Evolutionary conservation across 2,888 invertebrate genomes (phyloP).

Genomic region (Mesopsocus fuscifrons): DNA sequence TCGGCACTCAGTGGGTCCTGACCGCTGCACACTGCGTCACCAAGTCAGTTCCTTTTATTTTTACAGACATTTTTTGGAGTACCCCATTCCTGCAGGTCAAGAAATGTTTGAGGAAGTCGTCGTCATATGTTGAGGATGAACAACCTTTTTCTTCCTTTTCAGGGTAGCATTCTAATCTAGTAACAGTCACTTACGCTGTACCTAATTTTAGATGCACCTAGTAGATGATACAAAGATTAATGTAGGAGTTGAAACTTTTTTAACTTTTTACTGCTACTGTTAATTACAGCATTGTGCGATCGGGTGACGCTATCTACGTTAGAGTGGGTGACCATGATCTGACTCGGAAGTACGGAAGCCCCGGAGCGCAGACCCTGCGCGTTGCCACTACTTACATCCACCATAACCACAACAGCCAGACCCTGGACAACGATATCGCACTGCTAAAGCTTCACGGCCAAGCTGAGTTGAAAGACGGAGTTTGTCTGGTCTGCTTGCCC

Average conservation of each 20-base stretch:
- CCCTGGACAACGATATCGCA: slow-evolving; percentile 86
- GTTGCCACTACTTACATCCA: slow-evolving; percentile 90
- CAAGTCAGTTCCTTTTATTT: slow-evolving; percentile 45
- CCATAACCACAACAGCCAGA: slow-evolving; percentile 89
- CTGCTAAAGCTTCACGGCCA: slow-evolving; percentile 74
- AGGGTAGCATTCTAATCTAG: no score
- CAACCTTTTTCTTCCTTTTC: no score
- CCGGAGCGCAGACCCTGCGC: slow-evolving; percentile 74
- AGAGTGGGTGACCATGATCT: slow-evolving; percentile 84
- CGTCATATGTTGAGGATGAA: no score
- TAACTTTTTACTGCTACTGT: background rate
- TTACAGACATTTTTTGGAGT: no score
- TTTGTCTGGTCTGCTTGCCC: slow-evolving; percentile 71
- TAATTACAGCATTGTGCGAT: slow-evolving; percentile 61
- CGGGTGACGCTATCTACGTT: slow-evolving; percentile 84
- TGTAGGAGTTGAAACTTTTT: no score
- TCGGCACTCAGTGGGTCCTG: slow-evolving; percentile 86
- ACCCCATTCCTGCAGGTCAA: background rate
- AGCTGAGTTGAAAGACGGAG: slow-evolving; percentile 70
- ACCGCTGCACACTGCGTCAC: slow-evolving; percentile 90
- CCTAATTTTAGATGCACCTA: no score
- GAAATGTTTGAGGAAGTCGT: no score
- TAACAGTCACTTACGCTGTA: no score
- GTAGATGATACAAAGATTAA: no score
- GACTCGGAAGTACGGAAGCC: slow-evolving; percentile 76